phyloP scores from a whole-genome alignment of 2,888 invertebrate genomes.

The Leptopterna dolabrata region DNA sequence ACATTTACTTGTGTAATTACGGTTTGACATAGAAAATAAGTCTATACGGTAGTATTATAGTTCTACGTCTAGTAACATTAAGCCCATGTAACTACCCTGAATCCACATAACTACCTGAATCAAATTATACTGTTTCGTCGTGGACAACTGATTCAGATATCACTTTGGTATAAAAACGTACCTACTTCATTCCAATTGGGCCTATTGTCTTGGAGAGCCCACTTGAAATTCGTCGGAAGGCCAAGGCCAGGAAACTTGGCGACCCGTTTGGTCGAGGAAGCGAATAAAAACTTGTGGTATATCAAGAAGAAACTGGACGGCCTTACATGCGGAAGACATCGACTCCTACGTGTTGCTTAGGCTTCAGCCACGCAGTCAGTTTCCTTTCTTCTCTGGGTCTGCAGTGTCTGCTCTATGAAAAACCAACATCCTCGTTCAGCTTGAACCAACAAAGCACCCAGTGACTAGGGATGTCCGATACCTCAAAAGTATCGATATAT shows the following conservation, averaged over 20 bases:
- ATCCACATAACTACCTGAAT: too few relatives aligned
- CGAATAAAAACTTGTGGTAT: not conserved
- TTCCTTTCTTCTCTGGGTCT: not conserved
- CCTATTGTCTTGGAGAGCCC: not conserved
- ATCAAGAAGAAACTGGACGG: not conserved
- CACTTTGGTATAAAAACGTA: too few relatives aligned
- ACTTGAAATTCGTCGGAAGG: conserved; percentile 3
- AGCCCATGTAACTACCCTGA: too few relatives aligned
- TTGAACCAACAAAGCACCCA: not conserved
- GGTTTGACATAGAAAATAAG: too few relatives aligned
- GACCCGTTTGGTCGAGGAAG: not conserved
- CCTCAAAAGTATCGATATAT: too few relatives aligned
- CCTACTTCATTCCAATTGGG: not conserved
- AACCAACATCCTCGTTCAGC: not conserved
- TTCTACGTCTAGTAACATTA: too few relatives aligned
- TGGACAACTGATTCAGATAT: too few relatives aligned
- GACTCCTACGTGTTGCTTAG: not conserved
- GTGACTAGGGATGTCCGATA: too few relatives aligned
- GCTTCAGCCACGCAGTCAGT: not conserved
- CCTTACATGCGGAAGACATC: not conserved
- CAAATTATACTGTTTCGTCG: too few relatives aligned
- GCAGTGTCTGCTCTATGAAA: too few relatives aligned
- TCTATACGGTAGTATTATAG: too few relatives aligned
- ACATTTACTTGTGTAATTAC: too few relatives aligned
- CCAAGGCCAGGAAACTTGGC: conserved; percentile 6